Evolutionary conservation across 2,113 vertebrate species (phyloP).

Genomic region (Dasyurus viverrinus): DNA sequence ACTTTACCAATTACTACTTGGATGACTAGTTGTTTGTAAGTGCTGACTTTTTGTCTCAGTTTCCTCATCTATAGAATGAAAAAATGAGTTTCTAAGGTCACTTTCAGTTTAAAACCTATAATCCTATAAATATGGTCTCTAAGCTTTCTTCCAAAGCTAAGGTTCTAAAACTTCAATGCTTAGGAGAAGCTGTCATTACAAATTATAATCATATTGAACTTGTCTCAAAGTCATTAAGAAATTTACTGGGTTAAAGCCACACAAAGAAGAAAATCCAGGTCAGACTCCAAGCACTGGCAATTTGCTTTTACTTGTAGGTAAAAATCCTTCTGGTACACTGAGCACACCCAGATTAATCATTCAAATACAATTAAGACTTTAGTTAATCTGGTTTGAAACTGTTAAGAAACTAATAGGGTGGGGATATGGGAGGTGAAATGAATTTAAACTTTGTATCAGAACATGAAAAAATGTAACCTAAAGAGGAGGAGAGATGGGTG

Average conservation of each 20-base stretch:
- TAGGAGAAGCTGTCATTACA: conserved; percentile 13
- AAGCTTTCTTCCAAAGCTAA: not conserved
- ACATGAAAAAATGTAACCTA: not conserved
- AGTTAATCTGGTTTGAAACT: not conserved
- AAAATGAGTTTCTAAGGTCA: not conserved
- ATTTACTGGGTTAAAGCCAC: not conserved
- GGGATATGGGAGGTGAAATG: not conserved
- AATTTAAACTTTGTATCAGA: not conserved
- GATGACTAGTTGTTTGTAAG: not conserved
- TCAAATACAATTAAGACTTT: not conserved
- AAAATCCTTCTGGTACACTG: not conserved
- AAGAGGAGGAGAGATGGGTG: not conserved
- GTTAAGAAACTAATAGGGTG: not conserved
- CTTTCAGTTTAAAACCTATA: not conserved
- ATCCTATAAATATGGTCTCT: not conserved
- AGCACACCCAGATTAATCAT: not conserved
- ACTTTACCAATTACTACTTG: not conserved
- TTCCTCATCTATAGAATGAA: not conserved
- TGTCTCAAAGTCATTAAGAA: not conserved
- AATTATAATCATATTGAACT: not conserved
- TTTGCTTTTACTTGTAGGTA: not conserved
- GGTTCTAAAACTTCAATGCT: not conserved
- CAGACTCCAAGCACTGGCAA: not conserved
- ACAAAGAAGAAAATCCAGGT: conserved; percentile 31
- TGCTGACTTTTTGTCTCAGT: not conserved